Percentiles rank a stretch among this genome's conserved stretches.
These are phyloP conservation scores for Tyria jacobaeae DNA, from an alignment of 2,888 invertebrate genomes.

Conservation along the genomic window DNA sequence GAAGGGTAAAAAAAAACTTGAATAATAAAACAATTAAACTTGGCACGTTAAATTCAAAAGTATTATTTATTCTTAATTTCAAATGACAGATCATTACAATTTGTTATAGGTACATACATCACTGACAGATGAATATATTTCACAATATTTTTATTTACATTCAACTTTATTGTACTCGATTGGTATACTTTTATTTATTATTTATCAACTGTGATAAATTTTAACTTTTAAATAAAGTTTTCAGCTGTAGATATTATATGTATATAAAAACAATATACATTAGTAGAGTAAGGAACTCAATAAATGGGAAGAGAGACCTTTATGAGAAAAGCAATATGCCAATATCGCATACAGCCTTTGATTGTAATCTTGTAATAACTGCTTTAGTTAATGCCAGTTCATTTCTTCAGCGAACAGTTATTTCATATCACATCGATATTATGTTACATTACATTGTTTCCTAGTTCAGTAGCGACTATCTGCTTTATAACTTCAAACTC, in stretches of 20 bases:
- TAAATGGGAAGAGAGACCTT: neutral
- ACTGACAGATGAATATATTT: constrained; percentile 70
- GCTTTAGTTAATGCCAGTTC: too few species aligned
- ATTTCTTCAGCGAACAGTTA: neutral
- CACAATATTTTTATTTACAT: constrained; percentile 78
- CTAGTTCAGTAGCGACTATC: neutral
- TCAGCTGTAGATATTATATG: constrained; percentile 40
- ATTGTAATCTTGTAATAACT: too few species aligned
- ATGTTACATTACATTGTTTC: neutral
- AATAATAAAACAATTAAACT: constrained; percentile 76
- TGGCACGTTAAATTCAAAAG: constrained; percentile 86
- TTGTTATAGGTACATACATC: constrained; percentile 59
- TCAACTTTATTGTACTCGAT: constrained; percentile 82
- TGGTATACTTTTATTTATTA: constrained; percentile 73
- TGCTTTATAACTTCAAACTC: too few species aligned
- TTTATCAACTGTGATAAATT: constrained; percentile 64
- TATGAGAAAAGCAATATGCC: neutral
- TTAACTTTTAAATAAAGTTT: constrained; percentile 40
- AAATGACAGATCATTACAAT: constrained; percentile 78
- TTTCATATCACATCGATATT: neutral
- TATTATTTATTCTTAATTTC: constrained; percentile 77
- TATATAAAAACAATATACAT: neutral
- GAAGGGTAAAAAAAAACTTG: too few species aligned
- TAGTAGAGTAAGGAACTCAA: neutral
- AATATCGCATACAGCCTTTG: too few species aligned